Base-by-base conservation (phyloP, 2,888 invertebrate species). In the Argyresthia albistria region DNA sequence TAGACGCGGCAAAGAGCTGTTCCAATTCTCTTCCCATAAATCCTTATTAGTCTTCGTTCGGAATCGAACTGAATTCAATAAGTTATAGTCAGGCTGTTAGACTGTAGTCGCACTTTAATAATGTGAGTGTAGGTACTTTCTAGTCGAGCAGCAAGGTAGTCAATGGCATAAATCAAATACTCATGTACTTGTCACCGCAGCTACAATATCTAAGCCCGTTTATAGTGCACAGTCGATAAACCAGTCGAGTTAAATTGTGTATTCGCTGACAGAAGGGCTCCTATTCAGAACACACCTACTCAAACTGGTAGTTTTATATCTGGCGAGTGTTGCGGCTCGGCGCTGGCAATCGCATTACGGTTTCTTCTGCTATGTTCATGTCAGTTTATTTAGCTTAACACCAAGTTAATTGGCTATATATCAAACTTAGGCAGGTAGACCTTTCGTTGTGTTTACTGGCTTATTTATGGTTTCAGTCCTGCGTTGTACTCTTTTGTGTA, bases 361-460 rank as follows among this genome's bases (percentile, higher is more conserved):
- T 75, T 74, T 70, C 77, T 73, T 66, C 70, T 70, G 67, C 72
- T 79, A 79, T 79, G 78, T 76, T 71, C 73, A 63, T 72, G 76
- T 79, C 74, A 74, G 77, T 80, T 80, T 81, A 80, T 81, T 81
- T 73, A 75, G 79, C 76, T 79, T 78, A 80, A 77, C 81, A 82
- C 79, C 69, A 76, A 76, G 77, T 76, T 84, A 83, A 86, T 86
- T 86, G 84, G 79, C 82, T 71, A 79, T 86, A 84, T 84, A 83
- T 86, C 81, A 80, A 74, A 66, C 65, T 66, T 68, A 61, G 69
- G 74, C 69, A 73, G 76, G 74, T 77, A 75, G 70, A 73, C 77
- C 71, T 69, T 75, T 77, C 75, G 70, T 70, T 25, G 25, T 25
- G 25, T 2, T 25, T 25, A 25, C 25, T 25, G 25, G 25, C 6